Evolutionary conservation across 2,888 invertebrate genomes (phyloP).

Genomic region (Troides aeacus): DNA sequence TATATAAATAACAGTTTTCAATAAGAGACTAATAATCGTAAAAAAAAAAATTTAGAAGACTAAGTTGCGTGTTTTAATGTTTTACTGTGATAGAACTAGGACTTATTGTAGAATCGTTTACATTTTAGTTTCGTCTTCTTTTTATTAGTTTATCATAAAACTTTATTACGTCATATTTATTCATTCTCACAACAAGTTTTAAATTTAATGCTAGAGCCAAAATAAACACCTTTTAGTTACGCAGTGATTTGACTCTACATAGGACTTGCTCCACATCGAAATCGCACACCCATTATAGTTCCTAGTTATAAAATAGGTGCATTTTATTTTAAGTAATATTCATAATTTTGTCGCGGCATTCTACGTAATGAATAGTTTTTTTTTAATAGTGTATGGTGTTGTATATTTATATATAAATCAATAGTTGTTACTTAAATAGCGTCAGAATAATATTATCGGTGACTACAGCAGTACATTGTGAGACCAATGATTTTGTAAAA

Average conservation of each 20-base stretch:
- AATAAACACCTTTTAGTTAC: constrained; percentile 4
- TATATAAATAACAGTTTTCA: constrained; percentile 26
- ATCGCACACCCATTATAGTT: constrained; percentile 52
- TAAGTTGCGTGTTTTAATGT: constrained; percentile 60
- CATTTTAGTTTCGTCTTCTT: constrained; percentile 30
- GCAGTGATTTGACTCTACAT: constrained; percentile 5
- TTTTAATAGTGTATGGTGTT: constrained; percentile 40
- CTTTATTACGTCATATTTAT: constrained; percentile 20
- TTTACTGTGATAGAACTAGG: constrained; percentile 78
- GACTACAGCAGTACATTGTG: not conserved
- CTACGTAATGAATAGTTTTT: constrained; percentile 36
- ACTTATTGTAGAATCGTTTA: constrained; percentile 44
- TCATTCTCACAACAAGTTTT: constrained; percentile 17
- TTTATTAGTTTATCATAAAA: constrained; percentile 21
- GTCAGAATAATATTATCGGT: constrained; percentile 3
- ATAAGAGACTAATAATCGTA: constrained; percentile 27
- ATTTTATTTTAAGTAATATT: constrained; percentile 60
- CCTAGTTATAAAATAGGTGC: constrained; percentile 71
- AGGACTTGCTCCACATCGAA: constrained; percentile 19
- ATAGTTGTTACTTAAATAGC: constrained; percentile 37
- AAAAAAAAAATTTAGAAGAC: constrained; percentile 34
- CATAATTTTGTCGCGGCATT: constrained; percentile 45
- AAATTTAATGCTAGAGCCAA: not conserved
- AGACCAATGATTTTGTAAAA: constrained; percentile 10
- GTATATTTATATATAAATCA: constrained; percentile 36